A percentile compares a stretch with the other conserved stretches of the same genome.
Conservation (phyloP, 2,888 invertebrate genomes). For the Scelioninae gen. 1 region DNA sequence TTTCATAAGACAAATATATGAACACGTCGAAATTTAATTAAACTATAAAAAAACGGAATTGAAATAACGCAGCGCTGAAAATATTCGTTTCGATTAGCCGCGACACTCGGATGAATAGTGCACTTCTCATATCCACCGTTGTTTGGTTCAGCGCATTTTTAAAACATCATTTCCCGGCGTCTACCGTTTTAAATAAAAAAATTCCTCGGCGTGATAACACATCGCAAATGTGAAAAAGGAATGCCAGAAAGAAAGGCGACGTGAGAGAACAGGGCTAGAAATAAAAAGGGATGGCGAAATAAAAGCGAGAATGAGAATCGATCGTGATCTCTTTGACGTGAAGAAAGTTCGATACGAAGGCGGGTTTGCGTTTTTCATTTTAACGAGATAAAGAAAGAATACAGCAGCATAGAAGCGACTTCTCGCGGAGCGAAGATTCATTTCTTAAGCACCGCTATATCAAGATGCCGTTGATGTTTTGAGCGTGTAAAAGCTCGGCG, state of each 20-base stretch:
- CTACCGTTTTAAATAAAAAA: slow-evolving; percentile 42
- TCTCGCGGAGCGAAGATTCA: slow-evolving; percentile 36
- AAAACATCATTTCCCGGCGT: slow-evolving; percentile 33
- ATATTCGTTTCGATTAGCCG: slow-evolving; percentile 23
- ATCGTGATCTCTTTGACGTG: slow-evolving; percentile 36
- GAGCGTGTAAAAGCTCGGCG: slow-evolving; percentile 68
- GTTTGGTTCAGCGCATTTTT: slow-evolving; percentile 43
- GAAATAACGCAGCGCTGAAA: not conserved
- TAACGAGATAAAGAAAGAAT: slow-evolving; percentile 44
- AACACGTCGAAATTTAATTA: too few species aligned
- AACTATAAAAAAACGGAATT: too few species aligned
- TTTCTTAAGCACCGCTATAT: slow-evolving; percentile 60
- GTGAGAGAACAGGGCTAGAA: not conserved
- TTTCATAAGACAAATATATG: too few species aligned
- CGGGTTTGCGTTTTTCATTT: slow-evolving; percentile 42
- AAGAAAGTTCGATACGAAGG: slow-evolving; percentile 20
- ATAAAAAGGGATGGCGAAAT: slow-evolving; percentile 9
- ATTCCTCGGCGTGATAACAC: slow-evolving; percentile 36
- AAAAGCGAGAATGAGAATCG: slow-evolving; percentile 29
- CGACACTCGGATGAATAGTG: slow-evolving; percentile 14
- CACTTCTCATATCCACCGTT: slow-evolving; percentile 12
- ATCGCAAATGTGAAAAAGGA: slow-evolving; percentile 15
- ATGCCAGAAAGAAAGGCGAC: slow-evolving; percentile 11
- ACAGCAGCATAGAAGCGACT: slow-evolving; percentile 31
- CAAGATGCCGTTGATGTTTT: slow-evolving; percentile 70